Evolutionary conservation across 2,113 vertebrate species (phyloP).

Genomic region (Melospiza melodia): DNA sequence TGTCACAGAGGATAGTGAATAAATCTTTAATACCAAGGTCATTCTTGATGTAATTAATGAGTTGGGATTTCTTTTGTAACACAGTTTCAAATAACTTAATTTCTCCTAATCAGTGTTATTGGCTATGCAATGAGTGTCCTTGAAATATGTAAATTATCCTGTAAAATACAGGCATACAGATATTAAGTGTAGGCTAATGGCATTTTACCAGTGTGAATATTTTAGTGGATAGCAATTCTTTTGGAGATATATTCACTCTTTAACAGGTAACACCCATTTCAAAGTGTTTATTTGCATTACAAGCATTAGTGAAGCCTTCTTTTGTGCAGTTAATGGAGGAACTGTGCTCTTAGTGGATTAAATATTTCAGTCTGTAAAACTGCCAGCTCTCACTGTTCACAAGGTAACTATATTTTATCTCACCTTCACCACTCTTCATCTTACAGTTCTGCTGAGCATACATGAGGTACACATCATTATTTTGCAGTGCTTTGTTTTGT

Average conservation of each 20-base stretch:
- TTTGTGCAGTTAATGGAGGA: background rate
- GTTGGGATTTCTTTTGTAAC: background rate
- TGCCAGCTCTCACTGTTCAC: background rate
- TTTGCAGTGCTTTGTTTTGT: background rate
- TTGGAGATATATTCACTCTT: background rate
- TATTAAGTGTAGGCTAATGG: background rate
- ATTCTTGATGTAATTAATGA: constrained; percentile 14
- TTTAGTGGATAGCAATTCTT: background rate
- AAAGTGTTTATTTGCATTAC: background rate
- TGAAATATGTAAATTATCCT: constrained; percentile 9
- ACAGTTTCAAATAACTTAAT: background rate
- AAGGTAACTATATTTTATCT: background rate
- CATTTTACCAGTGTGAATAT: background rate
- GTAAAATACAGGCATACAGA: background rate
- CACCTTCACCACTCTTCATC: background rate
- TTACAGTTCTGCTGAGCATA: background rate
- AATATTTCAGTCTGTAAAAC: background rate
- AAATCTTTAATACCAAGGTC: background rate
- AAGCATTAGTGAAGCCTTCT: background rate
- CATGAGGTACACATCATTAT: background rate
- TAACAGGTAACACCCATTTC: background rate
- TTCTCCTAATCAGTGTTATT: constrained; percentile 16
- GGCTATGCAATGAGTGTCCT: background rate
- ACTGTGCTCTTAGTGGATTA: background rate
- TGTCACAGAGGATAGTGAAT: background rate